Evolutionary conservation across 2,113 vertebrate species (phyloP).

Genomic region (Mustelus asterias): DNA sequence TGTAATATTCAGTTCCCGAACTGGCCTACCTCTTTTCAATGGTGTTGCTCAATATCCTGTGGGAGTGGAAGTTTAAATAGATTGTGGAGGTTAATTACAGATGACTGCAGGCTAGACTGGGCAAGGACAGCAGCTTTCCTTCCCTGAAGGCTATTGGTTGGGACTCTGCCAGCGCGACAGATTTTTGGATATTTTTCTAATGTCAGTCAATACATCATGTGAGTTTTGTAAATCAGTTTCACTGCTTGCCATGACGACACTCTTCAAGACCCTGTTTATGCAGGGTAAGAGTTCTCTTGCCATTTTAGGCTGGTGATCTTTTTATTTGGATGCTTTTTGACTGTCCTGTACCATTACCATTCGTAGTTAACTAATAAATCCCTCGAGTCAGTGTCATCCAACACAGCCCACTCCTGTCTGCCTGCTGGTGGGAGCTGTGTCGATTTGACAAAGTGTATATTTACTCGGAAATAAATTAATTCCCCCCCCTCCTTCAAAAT

Average conservation of each 20-base stretch:
- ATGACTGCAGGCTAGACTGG: background rate
- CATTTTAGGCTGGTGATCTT: background rate
- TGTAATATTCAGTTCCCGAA: no score
- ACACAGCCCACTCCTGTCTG: no score
- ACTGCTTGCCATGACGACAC: background rate
- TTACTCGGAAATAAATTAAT: background rate
- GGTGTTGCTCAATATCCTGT: background rate
- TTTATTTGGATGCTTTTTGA: background rate
- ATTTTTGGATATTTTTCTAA: background rate
- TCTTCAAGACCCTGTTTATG: background rate
- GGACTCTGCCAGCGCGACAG: background rate
- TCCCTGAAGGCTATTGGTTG: background rate
- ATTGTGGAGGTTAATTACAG: background rate
- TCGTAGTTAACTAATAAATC: background rate
- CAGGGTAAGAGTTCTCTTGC: background rate
- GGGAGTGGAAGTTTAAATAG: background rate
- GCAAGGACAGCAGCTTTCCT: background rate
- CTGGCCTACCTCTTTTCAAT: background rate
- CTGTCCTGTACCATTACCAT: background rate
- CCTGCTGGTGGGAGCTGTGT: background rate
- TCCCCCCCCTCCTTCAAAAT: background rate
- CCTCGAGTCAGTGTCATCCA: background rate
- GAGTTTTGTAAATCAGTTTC: background rate
- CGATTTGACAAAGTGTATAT: background rate
- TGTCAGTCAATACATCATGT: background rate